Percentiles rank a stretch among this genome's conserved stretches.
Evolutionary conservation across 2,113 vertebrate genomes (phyloP).

Genomic region (Pomatostomus ruficeps): DNA sequence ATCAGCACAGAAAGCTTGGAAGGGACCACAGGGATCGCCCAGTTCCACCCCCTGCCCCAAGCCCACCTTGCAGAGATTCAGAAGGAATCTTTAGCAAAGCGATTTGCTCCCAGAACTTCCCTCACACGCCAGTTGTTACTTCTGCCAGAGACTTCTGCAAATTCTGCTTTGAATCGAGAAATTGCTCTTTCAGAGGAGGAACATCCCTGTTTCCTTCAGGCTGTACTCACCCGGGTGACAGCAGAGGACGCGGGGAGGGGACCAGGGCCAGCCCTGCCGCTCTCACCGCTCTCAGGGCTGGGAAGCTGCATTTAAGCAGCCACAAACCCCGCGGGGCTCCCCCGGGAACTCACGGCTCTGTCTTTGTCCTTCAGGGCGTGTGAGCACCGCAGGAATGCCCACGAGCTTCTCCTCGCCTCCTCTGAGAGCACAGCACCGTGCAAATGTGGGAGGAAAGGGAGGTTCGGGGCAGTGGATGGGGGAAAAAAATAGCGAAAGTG

Average conservation of each 20-base stretch:
- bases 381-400: accelerated
- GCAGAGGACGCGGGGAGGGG: not conserved
- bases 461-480: not conserved
- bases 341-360: not conserved
- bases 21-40: not conserved
- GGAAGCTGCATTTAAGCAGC: not conserved
- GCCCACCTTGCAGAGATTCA: not conserved
- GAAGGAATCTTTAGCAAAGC: not conserved
- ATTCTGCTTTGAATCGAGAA: not conserved
- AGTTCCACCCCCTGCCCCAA: not conserved
- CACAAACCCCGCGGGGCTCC: not conserved
- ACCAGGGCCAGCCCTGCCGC: not conserved
- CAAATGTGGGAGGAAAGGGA: not conserved
- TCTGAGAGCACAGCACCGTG: not conserved
- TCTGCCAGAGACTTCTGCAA: not conserved
- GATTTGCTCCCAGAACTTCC: not conserved
- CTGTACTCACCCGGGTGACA: not conserved
- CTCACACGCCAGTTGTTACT: accelerated
- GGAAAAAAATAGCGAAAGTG: not conserved
- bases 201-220: not conserved
- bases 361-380: not conserved
- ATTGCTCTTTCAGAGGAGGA: not conserved
- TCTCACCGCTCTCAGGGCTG: not conserved
- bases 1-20: not conserved
- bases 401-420: not conserved